phyloP scores from a whole-genome alignment of 2,797 vertebrate species.

The Rhabdomys pumilio region DNA sequence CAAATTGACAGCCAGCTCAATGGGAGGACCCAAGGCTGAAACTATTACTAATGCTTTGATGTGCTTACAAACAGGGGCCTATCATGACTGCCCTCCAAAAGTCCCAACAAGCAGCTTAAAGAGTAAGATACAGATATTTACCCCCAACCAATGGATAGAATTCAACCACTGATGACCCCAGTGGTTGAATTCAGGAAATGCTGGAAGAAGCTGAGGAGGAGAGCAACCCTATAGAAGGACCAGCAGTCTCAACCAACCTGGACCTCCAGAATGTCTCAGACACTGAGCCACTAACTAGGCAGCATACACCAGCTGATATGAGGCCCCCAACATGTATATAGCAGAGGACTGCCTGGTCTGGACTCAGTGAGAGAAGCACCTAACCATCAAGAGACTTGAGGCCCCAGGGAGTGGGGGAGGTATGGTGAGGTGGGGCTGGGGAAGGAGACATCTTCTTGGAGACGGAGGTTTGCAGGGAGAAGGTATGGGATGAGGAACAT shows the following conservation, averaged over 20 bases:
- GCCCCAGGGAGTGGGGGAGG: no score
- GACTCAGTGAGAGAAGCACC: neutral
- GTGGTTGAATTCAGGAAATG: neutral
- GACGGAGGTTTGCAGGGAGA: no score
- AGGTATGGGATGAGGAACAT: neutral
- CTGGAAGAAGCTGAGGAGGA: neutral
- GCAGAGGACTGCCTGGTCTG: no score
- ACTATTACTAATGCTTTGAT: no score
- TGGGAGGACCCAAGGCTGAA: no score
- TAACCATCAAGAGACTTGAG: no score
- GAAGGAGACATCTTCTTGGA: neutral
- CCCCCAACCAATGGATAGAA: neutral
- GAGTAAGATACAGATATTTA: neutral
- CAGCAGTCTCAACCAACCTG: neutral
- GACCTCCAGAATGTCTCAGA: neutral
- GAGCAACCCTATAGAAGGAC: neutral
- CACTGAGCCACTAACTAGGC: neutral
- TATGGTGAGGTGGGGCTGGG: neutral
- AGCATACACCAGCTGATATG: neutral
- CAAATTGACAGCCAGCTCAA: no score
- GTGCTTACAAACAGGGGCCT: no score
- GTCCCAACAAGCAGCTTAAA: no score
- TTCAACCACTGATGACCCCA: neutral
- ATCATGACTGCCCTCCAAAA: no score
- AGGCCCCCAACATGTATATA: neutral